A percentile compares a stretch with the other conserved stretches of the same genome.
These are phyloP conservation scores for Drosophila colorata DNA, from an alignment of 2,888 invertebrate species.

Conservation along the genomic window DNA sequence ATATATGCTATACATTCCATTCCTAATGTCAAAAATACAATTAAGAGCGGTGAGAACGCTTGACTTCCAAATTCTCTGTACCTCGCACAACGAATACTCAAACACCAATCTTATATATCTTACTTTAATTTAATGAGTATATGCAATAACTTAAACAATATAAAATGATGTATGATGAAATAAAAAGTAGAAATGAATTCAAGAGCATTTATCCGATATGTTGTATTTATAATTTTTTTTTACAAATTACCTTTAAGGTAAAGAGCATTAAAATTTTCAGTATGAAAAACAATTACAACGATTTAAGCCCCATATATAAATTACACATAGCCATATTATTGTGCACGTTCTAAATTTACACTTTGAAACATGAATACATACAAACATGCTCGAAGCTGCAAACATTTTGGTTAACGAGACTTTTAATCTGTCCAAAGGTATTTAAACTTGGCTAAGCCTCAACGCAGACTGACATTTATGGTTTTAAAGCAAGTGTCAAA, in stretches of 20 bases:
- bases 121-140: too few relatives aligned
- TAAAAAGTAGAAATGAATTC: too few relatives aligned
- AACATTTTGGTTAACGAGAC: slow-evolving; percentile 80
- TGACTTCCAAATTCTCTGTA: slow-evolving; percentile 14
- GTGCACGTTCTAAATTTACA: slow-evolving; percentile 12
- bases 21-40: background rate
- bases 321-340: slow-evolving; percentile 51
- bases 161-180: background rate
- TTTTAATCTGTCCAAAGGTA: slow-evolving; percentile 84
- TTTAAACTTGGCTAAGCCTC: slow-evolving; percentile 83
- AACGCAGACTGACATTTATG: slow-evolving; percentile 84
- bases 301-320: slow-evolving; percentile 40
- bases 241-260: background rate
- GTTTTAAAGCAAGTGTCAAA: slow-evolving; percentile 83
- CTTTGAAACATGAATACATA: slow-evolving; percentile 5
- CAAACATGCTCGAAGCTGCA: slow-evolving; percentile 38
- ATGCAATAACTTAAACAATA: background rate
- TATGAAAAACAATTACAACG: background rate
- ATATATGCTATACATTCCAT: slow-evolving; percentile 1
- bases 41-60: background rate
- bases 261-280: background rate
- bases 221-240: background rate
- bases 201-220: too few relatives aligned
- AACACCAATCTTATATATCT: background rate
- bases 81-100: background rate